Evolutionary conservation across 2,888 invertebrate genomes (phyloP).

Genomic region (Acronicta leporina): DNA sequence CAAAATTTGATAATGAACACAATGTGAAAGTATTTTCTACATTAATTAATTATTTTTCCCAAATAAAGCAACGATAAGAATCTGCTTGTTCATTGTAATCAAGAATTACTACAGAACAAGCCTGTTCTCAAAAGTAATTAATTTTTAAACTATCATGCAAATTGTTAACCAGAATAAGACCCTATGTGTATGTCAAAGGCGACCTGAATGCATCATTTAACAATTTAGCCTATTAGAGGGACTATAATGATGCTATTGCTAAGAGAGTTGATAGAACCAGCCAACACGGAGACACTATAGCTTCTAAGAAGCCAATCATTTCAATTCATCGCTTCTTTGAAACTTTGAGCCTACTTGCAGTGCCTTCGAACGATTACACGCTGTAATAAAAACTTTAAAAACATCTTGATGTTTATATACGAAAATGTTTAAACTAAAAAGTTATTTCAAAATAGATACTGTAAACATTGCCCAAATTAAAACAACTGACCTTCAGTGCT

Average conservation of each 20-base stretch:
- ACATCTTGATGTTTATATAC: conserved; percentile 11
- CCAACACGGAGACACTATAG: conserved; percentile 30
- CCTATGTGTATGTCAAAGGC: conserved; percentile 50
- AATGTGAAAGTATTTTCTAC: neutral
- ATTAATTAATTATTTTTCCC: conserved; percentile 1
- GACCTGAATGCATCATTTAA: conserved; percentile 66
- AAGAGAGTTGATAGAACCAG: conserved; percentile 47
- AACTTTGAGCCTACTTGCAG: conserved; percentile 29
- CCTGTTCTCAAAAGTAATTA: conserved; percentile 19
- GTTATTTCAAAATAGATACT: conserved; percentile 49
- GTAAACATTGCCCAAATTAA: conserved; percentile 65
- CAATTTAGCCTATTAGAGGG: conserved; percentile 68
- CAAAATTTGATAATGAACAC: neutral
- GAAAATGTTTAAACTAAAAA: conserved; percentile 42
- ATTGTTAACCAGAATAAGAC: conserved; percentile 32
- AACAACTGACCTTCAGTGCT: conserved; percentile 64
- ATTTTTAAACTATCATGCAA: conserved; percentile 23
- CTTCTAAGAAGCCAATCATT: conserved; percentile 60
- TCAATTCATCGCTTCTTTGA: conserved; percentile 61
- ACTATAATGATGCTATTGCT: conserved; percentile 58
- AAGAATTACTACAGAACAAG: conserved; percentile 15
- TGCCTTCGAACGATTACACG: conserved; percentile 4
- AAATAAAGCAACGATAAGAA: neutral
- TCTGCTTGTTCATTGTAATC: neutral
- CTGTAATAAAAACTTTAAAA: conserved; percentile 13